Percentiles rank a stretch among this genome's conserved stretches.
These are phyloP conservation scores for Halictus rubicundus DNA, from an alignment of 1,140 invertebrate genomes.

Conservation along the genomic window DNA sequence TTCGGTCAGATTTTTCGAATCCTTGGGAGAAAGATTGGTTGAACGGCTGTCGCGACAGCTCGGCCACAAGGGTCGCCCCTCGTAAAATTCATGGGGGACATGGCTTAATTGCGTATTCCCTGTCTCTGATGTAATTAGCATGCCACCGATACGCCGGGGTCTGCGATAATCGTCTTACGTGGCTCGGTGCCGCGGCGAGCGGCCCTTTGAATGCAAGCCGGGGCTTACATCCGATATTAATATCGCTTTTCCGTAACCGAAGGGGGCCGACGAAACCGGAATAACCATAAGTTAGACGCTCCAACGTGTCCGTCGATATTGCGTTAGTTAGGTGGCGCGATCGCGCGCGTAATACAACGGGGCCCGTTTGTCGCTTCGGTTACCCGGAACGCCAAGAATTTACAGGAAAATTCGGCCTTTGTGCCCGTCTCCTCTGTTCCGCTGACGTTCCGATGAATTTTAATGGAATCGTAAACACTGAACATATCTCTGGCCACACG, in stretches of 20 bases:
- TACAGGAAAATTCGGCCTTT: background rate
- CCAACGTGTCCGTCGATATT: constrained; percentile 62
- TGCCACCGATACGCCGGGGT: constrained; percentile 25
- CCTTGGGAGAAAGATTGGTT: too few species aligned
- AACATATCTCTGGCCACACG: too few species aligned
- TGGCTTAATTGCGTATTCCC: constrained; percentile 13
- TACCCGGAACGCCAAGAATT: background rate
- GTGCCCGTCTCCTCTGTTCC: background rate
- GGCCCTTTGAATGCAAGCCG: constrained; percentile 48
- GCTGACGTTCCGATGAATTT: too few species aligned
- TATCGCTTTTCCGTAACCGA: constrained; percentile 56
- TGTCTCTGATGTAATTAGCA: constrained; percentile 33
- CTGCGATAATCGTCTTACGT: constrained; percentile 41
- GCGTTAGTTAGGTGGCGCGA: constrained; percentile 57
- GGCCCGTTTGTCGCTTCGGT: constrained; percentile 36
- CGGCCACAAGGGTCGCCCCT: background rate
- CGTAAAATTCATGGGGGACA: background rate
- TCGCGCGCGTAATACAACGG: constrained; percentile 44
- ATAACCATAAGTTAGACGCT: constrained; percentile 59
- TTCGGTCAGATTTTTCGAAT: too few species aligned
- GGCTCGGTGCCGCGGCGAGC: constrained; percentile 1
- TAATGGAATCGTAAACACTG: too few species aligned
- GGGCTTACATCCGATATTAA: constrained; percentile 62
- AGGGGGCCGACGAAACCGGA: constrained; percentile 50
- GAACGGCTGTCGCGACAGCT: too few species aligned